Percentiles rank a stretch among this genome's conserved stretches.
phyloP scores from a whole-genome alignment of 2,113 vertebrate species.

The Osmerus mordax region DNA sequence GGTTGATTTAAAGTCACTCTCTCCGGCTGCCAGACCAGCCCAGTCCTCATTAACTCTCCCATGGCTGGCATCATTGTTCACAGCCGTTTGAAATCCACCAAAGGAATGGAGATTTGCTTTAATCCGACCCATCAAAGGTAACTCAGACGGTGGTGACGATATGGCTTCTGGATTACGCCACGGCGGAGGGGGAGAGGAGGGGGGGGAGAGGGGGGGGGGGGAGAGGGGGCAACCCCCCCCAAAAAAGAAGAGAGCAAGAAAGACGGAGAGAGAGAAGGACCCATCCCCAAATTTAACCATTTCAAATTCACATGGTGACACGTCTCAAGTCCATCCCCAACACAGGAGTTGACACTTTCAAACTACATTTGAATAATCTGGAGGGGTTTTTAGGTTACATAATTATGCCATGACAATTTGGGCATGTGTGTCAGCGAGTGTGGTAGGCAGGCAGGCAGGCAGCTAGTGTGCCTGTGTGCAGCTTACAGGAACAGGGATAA shows the following conservation, averaged over 20 bases:
- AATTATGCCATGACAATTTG: slow-evolving; percentile 76
- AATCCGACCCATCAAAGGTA: slow-evolving; percentile 90
- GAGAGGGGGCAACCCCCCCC: too few relatives aligned
- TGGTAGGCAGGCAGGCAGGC: slow-evolving; percentile 51
- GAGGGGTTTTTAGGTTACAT: slow-evolving; percentile 72
- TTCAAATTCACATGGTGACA: slow-evolving; percentile 70
- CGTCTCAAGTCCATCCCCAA: slow-evolving; percentile 57
- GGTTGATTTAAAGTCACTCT: slow-evolving; percentile 82
- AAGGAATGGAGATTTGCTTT: slow-evolving; percentile 88
- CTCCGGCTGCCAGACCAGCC: slow-evolving; percentile 71
- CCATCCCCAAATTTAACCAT: slow-evolving; percentile 61
- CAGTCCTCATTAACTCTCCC: slow-evolving; percentile 85
- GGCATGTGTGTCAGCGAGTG: slow-evolving; percentile 65
- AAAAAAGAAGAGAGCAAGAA: slow-evolving; percentile 17
- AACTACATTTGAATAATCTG: slow-evolving; percentile 75
- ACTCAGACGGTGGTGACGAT: slow-evolving; percentile 72
- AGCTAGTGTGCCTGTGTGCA: slow-evolving; percentile 55
- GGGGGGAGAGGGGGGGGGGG: slow-evolving; percentile 19
- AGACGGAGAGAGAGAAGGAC: slow-evolving; percentile 33
- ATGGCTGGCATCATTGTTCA: slow-evolving; percentile 87
- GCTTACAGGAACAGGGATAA: slow-evolving; percentile 69
- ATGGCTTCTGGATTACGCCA: slow-evolving; percentile 65
- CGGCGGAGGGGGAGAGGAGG: slow-evolving; percentile 32
- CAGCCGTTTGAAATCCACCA: slow-evolving; percentile 85
- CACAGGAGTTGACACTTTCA: slow-evolving; percentile 69